Evolutionary conservation across 2,797 vertebrate species (phyloP).

Genomic region (Falco naumanni): DNA sequence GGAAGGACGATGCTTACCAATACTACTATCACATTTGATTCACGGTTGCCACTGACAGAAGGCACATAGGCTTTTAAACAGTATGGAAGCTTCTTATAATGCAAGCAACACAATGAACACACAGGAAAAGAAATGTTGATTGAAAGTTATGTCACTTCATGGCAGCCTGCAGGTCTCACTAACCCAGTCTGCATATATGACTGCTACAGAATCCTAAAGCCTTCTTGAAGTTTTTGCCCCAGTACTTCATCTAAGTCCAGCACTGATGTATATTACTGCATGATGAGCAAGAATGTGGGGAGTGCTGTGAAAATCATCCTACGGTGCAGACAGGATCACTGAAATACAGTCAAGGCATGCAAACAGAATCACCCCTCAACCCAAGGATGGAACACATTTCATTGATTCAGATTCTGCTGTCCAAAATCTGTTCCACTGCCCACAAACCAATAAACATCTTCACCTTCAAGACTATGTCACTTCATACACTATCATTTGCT

Average conservation of each 20-base stretch:
- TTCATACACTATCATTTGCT: background rate
- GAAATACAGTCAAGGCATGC: background rate
- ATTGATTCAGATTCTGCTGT: background rate
- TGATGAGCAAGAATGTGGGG: background rate
- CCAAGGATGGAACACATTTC: background rate
- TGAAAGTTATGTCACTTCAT: background rate
- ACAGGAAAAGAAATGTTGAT: background rate
- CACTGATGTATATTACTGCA: background rate
- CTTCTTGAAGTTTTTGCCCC: background rate
- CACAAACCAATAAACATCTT: background rate
- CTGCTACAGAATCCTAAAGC: background rate
- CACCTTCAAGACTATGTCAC: background rate
- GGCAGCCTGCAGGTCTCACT: background rate
- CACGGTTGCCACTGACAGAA: background rate
- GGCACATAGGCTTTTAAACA: background rate
- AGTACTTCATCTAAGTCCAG: background rate
- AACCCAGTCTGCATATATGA: background rate
- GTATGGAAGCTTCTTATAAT: background rate
- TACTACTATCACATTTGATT: background rate
- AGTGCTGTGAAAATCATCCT: background rate
- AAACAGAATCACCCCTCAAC: background rate
- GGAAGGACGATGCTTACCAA: background rate
- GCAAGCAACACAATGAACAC: background rate
- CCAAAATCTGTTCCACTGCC: background rate
- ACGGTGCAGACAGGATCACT: background rate